Evolutionary conservation across 2,888 invertebrate species (phyloP).

Genomic region (Uloborus plumipes): DNA sequence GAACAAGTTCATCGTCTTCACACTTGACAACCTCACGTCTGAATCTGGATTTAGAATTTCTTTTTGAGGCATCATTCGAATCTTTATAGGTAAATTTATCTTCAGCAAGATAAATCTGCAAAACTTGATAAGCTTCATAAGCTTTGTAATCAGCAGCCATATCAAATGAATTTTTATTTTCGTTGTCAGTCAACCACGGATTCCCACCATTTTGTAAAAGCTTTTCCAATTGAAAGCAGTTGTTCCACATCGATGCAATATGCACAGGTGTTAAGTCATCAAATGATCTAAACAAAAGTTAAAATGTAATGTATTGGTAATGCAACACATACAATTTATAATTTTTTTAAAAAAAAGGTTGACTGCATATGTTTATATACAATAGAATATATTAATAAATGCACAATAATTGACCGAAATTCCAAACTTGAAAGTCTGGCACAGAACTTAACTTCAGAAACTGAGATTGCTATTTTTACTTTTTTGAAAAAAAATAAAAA

Average conservation of each 20-base stretch:
- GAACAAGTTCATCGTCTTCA: no score
- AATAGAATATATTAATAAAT: not conserved
- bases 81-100: constrained; percentile 38
- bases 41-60: not conserved
- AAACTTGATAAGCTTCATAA: constrained; percentile 43
- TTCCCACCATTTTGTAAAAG: constrained; percentile 57
- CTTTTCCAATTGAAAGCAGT: constrained; percentile 50
- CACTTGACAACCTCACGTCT: no score
- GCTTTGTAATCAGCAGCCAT: constrained; percentile 57
- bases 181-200: constrained; percentile 63
- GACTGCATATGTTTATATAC: no score
- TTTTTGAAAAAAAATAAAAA: no score
- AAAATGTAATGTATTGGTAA: not conserved
- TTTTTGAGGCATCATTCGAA: no score
- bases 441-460: no score
- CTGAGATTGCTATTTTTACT: no score
- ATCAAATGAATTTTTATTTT: constrained; percentile 60
- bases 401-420: not conserved
- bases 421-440: no score
- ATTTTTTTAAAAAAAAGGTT: no score
- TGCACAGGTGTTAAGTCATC: constrained; percentile 65
- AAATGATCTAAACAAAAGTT: constrained; percentile 36
- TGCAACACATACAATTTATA: no score
- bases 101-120: constrained; percentile 42
- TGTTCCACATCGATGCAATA: constrained; percentile 64